A percentile compares a stretch with the other conserved stretches of the same genome.
phyloP scores from a whole-genome alignment of 2,113 vertebrate species.

The Pterocles gutturalis region DNA sequence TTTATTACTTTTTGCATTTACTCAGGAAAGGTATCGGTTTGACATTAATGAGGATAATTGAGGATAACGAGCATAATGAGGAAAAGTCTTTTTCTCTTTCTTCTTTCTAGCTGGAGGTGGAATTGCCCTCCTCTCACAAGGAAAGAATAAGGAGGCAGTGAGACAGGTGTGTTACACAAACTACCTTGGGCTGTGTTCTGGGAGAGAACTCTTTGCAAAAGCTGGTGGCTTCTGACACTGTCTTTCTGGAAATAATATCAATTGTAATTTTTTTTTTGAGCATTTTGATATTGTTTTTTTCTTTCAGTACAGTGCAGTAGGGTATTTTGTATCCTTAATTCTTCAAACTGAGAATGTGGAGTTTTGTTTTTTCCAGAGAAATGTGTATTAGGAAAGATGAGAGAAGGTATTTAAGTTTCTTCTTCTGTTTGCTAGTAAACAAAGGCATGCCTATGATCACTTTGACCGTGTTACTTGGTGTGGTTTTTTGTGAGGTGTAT shows the following conservation, averaged over 20 bases:
- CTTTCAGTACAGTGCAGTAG: neutral
- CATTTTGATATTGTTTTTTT: neutral
- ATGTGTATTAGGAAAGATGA: neutral
- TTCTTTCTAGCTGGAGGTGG: constrained; percentile 12
- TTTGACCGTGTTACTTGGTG: neutral
- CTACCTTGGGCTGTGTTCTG: neutral
- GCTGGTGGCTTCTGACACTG: neutral
- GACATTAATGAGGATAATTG: constrained; percentile 63
- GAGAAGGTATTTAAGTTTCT: neutral
- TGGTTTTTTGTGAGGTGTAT: neutral
- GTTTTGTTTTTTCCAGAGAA: neutral
- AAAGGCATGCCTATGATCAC: neutral
- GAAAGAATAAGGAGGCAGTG: neutral
- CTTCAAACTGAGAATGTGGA: neutral
- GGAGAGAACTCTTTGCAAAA: neutral
- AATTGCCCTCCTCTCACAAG: constrained; percentile 9
- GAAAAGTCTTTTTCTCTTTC: constrained; percentile 54
- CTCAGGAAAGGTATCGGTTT: constrained; percentile 36
- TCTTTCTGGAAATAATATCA: neutral
- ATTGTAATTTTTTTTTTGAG: neutral
- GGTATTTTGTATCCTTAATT: neutral
- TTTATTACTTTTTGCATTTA: constrained; percentile 23
- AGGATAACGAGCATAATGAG: constrained; percentile 61
- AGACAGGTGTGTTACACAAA: neutral
- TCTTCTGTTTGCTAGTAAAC: neutral